phyloP scores from a whole-genome alignment of 2,888 invertebrate genomes.

The Leptura quadrifasciata region DNA sequence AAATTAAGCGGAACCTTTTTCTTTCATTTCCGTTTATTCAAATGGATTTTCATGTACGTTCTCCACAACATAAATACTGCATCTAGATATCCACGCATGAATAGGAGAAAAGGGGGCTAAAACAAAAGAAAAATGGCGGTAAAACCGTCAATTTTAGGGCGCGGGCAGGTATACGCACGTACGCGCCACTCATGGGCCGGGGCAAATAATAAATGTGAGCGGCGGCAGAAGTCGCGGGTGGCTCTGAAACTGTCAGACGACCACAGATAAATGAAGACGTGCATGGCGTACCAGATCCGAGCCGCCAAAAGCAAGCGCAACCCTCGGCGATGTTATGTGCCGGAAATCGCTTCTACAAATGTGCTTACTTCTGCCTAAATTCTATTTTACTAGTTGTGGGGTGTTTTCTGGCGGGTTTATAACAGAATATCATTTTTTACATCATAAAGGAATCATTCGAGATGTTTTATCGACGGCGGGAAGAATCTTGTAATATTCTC shows the following conservation, averaged over 20 bases:
- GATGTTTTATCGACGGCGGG: background rate
- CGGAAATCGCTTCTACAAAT: constrained; percentile 30
- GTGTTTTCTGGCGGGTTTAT: constrained; percentile 10
- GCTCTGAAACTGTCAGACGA: constrained; percentile 54
- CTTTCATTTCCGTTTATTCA: constrained; percentile 53
- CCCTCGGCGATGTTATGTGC: constrained; percentile 19
- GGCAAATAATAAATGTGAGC: constrained; percentile 25
- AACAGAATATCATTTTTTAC: constrained; percentile 35
- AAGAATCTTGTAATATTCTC: constrained; percentile 1
- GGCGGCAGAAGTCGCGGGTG: constrained; percentile 35
- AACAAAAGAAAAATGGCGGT: constrained; percentile 38
- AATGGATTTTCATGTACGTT: constrained; percentile 54
- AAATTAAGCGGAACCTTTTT: constrained; percentile 56
- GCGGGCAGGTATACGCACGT: constrained; percentile 19
- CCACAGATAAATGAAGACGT: constrained; percentile 66
- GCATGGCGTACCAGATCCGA: constrained; percentile 60
- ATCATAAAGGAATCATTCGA: constrained; percentile 15
- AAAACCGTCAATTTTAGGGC: constrained; percentile 36
- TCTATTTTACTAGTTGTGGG: constrained; percentile 19
- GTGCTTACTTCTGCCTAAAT: constrained; percentile 20
- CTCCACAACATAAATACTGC: constrained; percentile 44
- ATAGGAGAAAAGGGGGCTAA: constrained; percentile 15
- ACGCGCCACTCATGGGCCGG: background rate
- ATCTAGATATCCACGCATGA: constrained; percentile 36
- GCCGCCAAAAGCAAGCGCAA: constrained; percentile 26